Base-by-base conservation (phyloP, 1,140 invertebrate genomes). In the Galleria mellonella region DNA sequence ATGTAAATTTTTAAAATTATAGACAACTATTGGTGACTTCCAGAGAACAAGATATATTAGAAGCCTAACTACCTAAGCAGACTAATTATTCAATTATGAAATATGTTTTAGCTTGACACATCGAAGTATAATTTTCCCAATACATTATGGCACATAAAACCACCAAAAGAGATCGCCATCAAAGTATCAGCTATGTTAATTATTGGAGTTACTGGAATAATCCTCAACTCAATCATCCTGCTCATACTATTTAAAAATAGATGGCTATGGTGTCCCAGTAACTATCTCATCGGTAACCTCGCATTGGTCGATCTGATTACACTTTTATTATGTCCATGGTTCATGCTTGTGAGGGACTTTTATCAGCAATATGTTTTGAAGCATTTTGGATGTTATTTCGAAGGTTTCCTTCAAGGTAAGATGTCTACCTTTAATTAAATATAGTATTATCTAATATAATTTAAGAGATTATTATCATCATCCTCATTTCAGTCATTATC, bases 201-300 rank as follows among this genome's bases (percentile, higher is more conserved):
- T 0, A 75, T 95, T 0, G 90, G 92, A 13, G 33, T 92, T 0
- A 70, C 91, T 14, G 94, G 94, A 0, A 82, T 95, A 9, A 84
- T 93, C 29, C 90, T 92, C 0, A 96, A 96, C 69, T 70, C 89
- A 5, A 76, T 92, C 1, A 89, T 96, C 8, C 85, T 96, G 2
- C 83, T 90, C 33, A 88, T 94, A 0, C 88, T 96, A 10, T 47
- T 89, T 0, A 89, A 85, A n/a, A 90, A 91, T 60, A 89, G 89
- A 53, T 88, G 91, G 51, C 86, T 95, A 42, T 88, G 90, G 45
- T 91, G 92, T n/a, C 90, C 93, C 0, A 94, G 93, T 2, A 95
- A 96, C 79, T 83, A 94, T 17, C 87, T 96, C 13, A 92, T 97
- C 7, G 89, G 91, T 15, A 96, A 94, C 56, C 90, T 96, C 87